Evolutionary conservation across 2,113 vertebrate genomes (phyloP), one percentile per base, ranked within the genome.

Genomic region (Psittacula cyanocephala): DNA sequence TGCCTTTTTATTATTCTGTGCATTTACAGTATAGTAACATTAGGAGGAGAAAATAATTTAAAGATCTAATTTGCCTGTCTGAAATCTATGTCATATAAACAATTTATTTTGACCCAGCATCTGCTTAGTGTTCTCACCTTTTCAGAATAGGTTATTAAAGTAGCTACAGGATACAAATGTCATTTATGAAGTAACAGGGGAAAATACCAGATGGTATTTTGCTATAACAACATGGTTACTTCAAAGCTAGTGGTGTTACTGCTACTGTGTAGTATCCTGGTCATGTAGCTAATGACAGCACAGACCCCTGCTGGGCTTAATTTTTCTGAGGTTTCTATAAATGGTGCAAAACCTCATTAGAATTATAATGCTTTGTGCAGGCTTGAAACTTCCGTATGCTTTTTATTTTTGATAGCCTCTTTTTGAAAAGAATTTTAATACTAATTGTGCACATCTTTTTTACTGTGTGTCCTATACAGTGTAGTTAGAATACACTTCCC

Each of bases 91-190:
- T 29, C 23, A 8, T 53, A 14, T 50, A 88, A 96, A n/a, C 31
- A 74, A 60, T 76, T 77, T 1, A 44, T 71, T 93, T 86, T 77
- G 60, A 81, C 29, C 39, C 31, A 65, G 90, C 82, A 92, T 94
- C 88, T 96, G 90, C 62, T 86, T 92, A 84, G 47, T 49, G 86
- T 95, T 95, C 93, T 93, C 92, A 84, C 88, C 65, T 93, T 95
- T 81, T 75, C 43, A 72, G 33, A 71, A 75, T 1, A 41, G 16
- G 22, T 69, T 78, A 37, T 96, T 94, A 86, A 60, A 76, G 39
- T 27, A 84, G 33, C 47, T 88, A 43, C 68, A 68, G 57, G 10
- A 1, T 49, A 37, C 37, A 81, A 80, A 81, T 60, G 35, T 41
- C 52, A 39, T 88, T 91, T 91, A 72, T 96, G 59, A 57, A 90